Evolutionary conservation across 2,888 invertebrate genomes (phyloP), one percentile per base, ranked within the genome.

Genomic region (Eulithis testata): DNA sequence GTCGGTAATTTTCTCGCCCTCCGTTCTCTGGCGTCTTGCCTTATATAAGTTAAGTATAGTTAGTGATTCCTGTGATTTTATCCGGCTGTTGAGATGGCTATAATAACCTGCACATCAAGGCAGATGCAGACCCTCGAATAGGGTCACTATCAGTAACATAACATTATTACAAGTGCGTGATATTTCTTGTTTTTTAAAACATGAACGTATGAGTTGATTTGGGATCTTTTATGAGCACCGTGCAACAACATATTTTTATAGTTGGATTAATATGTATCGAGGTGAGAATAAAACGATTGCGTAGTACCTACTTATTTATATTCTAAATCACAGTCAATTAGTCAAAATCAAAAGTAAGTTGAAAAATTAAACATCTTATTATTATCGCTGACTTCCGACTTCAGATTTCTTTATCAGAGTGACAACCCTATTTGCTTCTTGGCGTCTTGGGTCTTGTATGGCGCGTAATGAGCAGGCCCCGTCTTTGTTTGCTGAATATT

Each of bases 1-100:
- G 80, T 80, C 79, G 79, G 83, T 83, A 83, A 81, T 83, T 83
- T 79, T 80, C 81, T 77, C 77, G 74, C 79, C 74, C 76, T 74
- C 72, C 68, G 72, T 53, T 59, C 55, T 62, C 64, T 73, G 69
- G 67, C 54, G 60, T 60, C 52, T 66, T 37, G 55, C 59, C 45
- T 63, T 47, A 31, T 51, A 60, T 4, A 40, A 5, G 49, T 12
- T 4, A 40, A 5, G 49, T 12, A 27, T 44, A 31, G 56, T 49
- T 60, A 50, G 53, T 63, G 64, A 7, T 63, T 27, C 43, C 3
- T 2, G 21, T 53, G 9, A n/a, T 45, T 31, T 9, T 40, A 55
- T 40, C 49, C 50, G 60, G 12, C 60, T 54, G 40, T 60, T 5
- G 12, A 47, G 9, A 56, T 47, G 27, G 7, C 11, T 27, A 50